These are phyloP conservation scores for Sebastes iracundus DNA, from an alignment of 2,797 vertebrate species.

Conservation along the genomic window DNA sequence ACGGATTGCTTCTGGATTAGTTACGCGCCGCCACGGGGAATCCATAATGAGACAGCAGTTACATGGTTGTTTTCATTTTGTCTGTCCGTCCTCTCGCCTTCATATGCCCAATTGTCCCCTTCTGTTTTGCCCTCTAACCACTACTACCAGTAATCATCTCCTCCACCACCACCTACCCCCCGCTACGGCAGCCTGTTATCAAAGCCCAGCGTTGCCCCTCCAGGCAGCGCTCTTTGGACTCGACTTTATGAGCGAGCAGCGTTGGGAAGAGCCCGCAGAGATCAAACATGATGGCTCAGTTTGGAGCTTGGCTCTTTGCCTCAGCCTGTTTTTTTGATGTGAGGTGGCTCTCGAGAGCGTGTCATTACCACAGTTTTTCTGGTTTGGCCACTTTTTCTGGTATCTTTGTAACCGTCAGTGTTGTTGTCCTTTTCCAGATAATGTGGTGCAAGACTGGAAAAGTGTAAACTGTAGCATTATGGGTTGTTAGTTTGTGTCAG, in stretches of 20 bases:
- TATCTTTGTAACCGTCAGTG: not conserved
- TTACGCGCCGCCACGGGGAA: not conserved
- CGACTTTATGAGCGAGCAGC: slow-evolving; percentile 34
- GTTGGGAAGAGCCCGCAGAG: slow-evolving; percentile 27
- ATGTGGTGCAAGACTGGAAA: not conserved
- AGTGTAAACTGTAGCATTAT: not conserved
- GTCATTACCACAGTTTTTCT: slow-evolving; percentile 15
- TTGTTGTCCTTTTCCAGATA: not conserved
- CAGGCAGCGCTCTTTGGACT: slow-evolving; percentile 54
- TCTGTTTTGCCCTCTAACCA: not conserved
- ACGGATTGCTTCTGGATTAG: slow-evolving; percentile 43
- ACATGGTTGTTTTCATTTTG: slow-evolving; percentile 5
- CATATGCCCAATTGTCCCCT: not conserved
- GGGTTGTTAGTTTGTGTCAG: not conserved
- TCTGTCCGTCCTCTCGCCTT: not conserved
- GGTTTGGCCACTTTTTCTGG: not conserved
- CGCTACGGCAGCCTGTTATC: slow-evolving; percentile 54
- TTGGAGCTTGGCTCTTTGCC: slow-evolving; percentile 14
- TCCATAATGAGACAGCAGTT: not conserved
- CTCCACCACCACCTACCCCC: slow-evolving; percentile 6
- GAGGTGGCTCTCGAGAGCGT: not conserved
- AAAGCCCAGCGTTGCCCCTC: slow-evolving; percentile 39
- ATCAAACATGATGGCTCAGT: slow-evolving; percentile 48
- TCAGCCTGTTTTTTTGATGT: slow-evolving; percentile 45
- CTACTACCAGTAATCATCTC: slow-evolving; percentile 22